phyloP scores from a whole-genome alignment of 2,888 invertebrate species.

The Tanytarsus gracilentus region DNA sequence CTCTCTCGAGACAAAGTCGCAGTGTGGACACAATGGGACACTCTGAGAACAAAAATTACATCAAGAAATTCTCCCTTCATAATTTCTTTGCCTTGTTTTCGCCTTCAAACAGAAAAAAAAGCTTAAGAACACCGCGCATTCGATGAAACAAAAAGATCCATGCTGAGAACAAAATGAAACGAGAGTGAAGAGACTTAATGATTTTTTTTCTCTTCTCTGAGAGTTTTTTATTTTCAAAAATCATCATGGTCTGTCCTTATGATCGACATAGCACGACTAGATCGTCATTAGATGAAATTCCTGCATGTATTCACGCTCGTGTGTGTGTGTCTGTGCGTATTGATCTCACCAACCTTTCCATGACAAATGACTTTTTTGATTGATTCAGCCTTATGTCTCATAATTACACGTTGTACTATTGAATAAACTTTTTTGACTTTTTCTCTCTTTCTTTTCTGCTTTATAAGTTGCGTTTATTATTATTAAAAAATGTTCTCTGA shows the following conservation, averaged over 20 bases:
- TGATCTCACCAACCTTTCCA: constrained; percentile 11
- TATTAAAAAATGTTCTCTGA: too few relatives aligned
- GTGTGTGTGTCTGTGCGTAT: neutral
- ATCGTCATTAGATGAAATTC: constrained; percentile 7
- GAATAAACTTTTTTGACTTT: too few relatives aligned
- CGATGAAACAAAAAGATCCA: constrained; percentile 11
- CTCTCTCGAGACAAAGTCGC: too few relatives aligned
- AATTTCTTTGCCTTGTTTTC: constrained; percentile 12
- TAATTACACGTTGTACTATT: constrained; percentile 22
- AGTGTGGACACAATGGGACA: too few relatives aligned
- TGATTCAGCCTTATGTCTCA: constrained; percentile 28
- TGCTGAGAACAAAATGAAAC: constrained; percentile 26
- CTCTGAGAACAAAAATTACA: too few relatives aligned
- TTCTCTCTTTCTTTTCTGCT: neutral
- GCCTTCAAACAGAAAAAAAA: constrained; percentile 16
- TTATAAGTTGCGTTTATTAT: too few relatives aligned
- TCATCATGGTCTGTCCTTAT: constrained; percentile 25
- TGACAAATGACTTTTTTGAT: constrained; percentile 30
- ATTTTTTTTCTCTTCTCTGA: constrained; percentile 5
- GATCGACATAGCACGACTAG: constrained; percentile 17
- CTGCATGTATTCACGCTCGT: neutral
- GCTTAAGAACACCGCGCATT: neutral
- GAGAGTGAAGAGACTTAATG: constrained; percentile 23
- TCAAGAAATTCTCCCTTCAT: neutral
- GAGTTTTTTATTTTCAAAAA: constrained; percentile 14